Percentiles rank a stretch among this genome's conserved stretches.
phyloP scores from a whole-genome alignment of 2,888 invertebrate species.

The Erannis defoliaria region DNA sequence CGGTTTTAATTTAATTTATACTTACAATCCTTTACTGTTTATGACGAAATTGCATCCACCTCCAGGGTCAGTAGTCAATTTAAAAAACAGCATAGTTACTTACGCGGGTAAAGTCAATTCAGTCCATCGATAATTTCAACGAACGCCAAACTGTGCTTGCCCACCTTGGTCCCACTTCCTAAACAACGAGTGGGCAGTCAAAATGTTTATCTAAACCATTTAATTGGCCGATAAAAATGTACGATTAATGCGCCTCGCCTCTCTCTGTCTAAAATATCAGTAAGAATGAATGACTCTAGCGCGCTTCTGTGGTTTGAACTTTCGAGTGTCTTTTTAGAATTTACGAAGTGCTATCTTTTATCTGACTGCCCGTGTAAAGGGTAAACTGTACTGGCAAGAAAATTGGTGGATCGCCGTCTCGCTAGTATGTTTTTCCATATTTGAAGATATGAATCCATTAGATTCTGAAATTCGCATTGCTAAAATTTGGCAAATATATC shows the following conservation, averaged over 20 bases:
- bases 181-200: conserved; percentile 22
- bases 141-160: neutral
- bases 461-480: no score
- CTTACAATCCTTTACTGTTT: no score
- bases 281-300: conserved; percentile 3
- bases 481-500: no score
- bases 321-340: neutral
- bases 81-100: no score
- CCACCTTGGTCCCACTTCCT: conserved; percentile 6
- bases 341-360: neutral
- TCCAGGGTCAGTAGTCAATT: no score
- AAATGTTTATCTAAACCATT: conserved; percentile 31
- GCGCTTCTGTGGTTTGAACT: neutral
- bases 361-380: no score
- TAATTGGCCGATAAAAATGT: conserved; percentile 35
- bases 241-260: conserved; percentile 22
- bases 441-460: no score
- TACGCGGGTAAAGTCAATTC: neutral
- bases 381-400: no score
- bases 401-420: no score
- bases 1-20: no score
- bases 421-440: no score
- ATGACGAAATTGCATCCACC: no score
- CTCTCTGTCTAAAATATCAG: conserved; percentile 10
- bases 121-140: neutral